A percentile compares a stretch with the other conserved stretches of the same genome.
Conservation (phyloP, 2,113 vertebrate genomes). For the Scophthalmus maximus region DNA sequence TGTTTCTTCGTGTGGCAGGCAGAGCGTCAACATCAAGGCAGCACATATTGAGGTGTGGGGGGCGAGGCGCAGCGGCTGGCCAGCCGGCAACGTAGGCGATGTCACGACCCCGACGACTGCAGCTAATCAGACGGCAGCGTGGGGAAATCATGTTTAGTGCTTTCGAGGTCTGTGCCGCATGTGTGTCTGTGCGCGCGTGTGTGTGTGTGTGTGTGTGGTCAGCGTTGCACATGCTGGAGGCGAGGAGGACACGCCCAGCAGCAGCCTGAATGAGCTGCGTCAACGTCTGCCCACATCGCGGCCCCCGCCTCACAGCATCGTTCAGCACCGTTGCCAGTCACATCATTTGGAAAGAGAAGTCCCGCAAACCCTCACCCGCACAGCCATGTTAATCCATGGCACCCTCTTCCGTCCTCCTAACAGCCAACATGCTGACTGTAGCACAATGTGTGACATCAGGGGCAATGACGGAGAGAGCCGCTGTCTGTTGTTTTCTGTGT, state of each 20-base stretch:
- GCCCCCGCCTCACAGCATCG: conserved; percentile 56
- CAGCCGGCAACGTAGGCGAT: conserved; percentile 22
- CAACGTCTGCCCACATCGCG: conserved; percentile 56
- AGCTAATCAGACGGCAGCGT: conserved; percentile 46
- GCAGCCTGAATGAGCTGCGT: conserved; percentile 68
- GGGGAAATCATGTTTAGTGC: conserved; percentile 10
- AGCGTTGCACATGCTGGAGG: conserved; percentile 40
- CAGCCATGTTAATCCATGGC: not conserved
- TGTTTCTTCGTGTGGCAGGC: conserved; percentile 6
- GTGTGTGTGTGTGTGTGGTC: conserved; percentile 32
- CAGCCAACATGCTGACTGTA: not conserved
- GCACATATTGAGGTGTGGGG: conserved; percentile 29
- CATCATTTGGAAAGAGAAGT: conserved; percentile 28
- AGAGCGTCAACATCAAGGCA: conserved; percentile 50
- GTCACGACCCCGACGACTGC: conserved; percentile 21
- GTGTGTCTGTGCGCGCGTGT: conserved; percentile 26
- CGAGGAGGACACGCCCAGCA: conserved; percentile 60
- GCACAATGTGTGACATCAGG: not conserved
- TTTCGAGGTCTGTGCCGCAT: conserved; percentile 16
- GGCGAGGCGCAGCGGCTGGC: conserved; percentile 58
- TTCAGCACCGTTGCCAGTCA: conserved; percentile 29
- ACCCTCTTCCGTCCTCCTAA: too few species aligned
- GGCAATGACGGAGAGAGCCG: not conserved
- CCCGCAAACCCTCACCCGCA: not conserved
- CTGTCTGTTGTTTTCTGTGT: not conserved